Evolutionary conservation across 2,797 vertebrate species (phyloP), one percentile per base, ranked within the genome.

Genomic region (Cyprinodon diabolis): DNA sequence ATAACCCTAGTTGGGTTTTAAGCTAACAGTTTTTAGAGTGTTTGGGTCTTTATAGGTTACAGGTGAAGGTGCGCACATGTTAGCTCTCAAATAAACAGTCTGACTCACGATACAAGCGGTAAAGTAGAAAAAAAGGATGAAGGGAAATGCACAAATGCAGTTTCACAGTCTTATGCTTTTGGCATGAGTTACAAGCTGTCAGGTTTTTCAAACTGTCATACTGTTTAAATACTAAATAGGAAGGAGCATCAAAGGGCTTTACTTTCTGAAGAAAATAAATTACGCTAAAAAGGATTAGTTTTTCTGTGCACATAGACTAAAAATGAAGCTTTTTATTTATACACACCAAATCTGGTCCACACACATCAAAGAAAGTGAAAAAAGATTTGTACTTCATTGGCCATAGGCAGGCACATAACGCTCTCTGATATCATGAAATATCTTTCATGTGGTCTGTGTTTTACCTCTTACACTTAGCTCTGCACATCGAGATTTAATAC

Each of bases 41-140:
- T 65, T 71, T 45, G 13, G 69, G 78, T 77, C 69, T 74, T 54
- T 72, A 73, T 54, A 72, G 68, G 77, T 60, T 65, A 79, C 48
- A 68, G 72, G 60, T 66, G 73, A 69, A 68, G 62, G 69, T 49
- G 68, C 52, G 56, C 55, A 72, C 48, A 70, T 77, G 51, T 76
- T 56, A 73, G 66, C 69, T 60, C 68, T 69, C 68, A 65, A 70
- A 76, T 69, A 48, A 19, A 30, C 30, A 47, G 11, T 6, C 55
- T 60, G 21, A 69, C n/a, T 30, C 71, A 11, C 57, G 35, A 63
- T 71, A 43, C 69, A 40, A 35, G 63, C 35, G 21, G 56, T 2
- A 19, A 21, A 74, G 21, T 49, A 45, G 25, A 40, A 15, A 40
- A 55, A 45, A 43, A 48, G 48, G 40, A 62, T 47, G 35, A 19